These are phyloP conservation scores for Lophotriccus pileatus DNA, from an alignment of 2,797 vertebrate genomes.

Conservation along the genomic window DNA sequence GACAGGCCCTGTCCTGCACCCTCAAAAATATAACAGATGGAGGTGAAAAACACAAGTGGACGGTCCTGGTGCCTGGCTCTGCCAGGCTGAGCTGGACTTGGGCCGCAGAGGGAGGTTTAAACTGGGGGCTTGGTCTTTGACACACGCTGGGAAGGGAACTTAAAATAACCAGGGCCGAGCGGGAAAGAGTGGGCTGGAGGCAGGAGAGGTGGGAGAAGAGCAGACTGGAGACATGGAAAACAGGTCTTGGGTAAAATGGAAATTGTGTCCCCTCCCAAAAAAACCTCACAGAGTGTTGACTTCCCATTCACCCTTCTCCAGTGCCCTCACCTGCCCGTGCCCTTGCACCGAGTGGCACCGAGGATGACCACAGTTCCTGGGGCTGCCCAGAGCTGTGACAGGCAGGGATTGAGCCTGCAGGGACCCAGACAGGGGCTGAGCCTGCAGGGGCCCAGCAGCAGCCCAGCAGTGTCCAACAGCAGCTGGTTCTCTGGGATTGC, in stretches of 20 bases:
- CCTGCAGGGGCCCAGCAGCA: background rate
- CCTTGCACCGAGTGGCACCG: background rate
- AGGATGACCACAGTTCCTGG: background rate
- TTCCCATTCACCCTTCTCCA: background rate
- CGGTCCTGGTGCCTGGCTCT: fast-evolving
- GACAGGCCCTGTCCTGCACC: background rate
- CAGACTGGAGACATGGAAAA: background rate
- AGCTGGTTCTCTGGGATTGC: background rate
- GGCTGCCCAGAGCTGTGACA: background rate
- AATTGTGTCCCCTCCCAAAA: background rate
- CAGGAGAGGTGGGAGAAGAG: background rate
- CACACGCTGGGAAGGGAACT: background rate
- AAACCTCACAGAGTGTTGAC: fast-evolving
- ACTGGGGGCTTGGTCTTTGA: background rate
- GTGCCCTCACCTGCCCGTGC: fast-evolving
- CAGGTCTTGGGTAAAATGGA: background rate
- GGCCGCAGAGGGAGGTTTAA: fast-evolving
- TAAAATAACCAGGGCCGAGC: background rate
- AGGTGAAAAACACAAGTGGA: background rate
- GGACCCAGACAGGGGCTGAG: background rate
- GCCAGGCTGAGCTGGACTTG: background rate
- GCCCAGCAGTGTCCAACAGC: background rate
- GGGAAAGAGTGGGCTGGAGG: background rate
- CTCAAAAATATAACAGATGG: background rate
- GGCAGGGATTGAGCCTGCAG: background rate